Evolutionary conservation across 2,113 vertebrate species (phyloP), one percentile per base, ranked within the genome.

Genomic region (Syrmaticus mikado): DNA sequence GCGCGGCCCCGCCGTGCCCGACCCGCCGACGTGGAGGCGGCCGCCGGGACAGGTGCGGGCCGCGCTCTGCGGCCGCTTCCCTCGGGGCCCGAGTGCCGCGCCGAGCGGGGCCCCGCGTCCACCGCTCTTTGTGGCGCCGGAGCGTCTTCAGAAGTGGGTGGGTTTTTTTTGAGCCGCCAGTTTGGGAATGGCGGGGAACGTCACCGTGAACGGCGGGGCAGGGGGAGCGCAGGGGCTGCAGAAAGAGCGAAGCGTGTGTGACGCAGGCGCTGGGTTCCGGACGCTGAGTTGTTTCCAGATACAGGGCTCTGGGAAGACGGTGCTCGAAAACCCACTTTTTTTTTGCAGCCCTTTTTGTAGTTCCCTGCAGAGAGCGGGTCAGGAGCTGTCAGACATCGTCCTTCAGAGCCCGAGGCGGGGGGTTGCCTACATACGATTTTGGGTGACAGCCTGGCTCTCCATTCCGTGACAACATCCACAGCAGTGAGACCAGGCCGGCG

Each of bases 401-500:
- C 21, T 16, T 6, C 16, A 1, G 38, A 12, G 36, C 24, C 14
- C 74, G 20, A 11, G 58, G 8, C 70, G 7, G 38, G 61, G 19
- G 40, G 34, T 34, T 30, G 11, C 3, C 17, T 36, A 3, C 2
- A 2, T 5, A 7, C 8, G 14, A 19, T 11, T 53, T 28, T 28
- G 8, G 20, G 7, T 1, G 48, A 45, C 64, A 6, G 0, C n/a
- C 43, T 19, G 7, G 3, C 11, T 21, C 19, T 15, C n/a, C 10
- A 48, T 12, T 18, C 40, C 64, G 30, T 10, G 7, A 22, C 40
- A 79, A 72, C 16, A 61, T 32, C 57, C 36, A 6, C 36, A 40
- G n/a, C 40, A 25, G 1, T 3, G 1, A n/a, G 53, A 13, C 8
- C 43, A 9, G 4, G 13, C 77, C 40, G 2, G 28, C 46, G 48